Percentiles rank a stretch among this genome's conserved stretches.
These are phyloP conservation scores for Gerris lacustris DNA, from an alignment of 2,888 invertebrate species.

Conservation along the genomic window DNA sequence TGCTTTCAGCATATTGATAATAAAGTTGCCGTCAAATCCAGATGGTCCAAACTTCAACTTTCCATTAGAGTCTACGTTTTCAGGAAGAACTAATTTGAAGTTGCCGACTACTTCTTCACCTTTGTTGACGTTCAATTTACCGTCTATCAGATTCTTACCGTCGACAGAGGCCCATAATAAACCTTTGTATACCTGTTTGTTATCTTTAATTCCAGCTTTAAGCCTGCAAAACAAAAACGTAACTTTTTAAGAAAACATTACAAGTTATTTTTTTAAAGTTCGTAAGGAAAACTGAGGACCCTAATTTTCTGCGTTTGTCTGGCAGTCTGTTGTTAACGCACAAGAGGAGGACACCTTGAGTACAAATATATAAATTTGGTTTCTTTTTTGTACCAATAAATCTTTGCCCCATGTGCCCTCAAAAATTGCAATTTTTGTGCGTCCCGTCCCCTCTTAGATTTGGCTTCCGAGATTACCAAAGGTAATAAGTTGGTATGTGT, in stretches of 20 bases:
- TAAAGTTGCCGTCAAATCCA: constrained; percentile 48
- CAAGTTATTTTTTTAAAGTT: constrained; percentile 22
- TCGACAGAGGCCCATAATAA: constrained; percentile 35
- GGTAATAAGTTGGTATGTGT: no score
- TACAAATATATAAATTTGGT: no score
- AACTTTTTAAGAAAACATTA: neutral
- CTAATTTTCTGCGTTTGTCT: no score
- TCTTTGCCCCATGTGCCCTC: no score
- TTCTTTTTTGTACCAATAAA: no score
- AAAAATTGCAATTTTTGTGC: no score
- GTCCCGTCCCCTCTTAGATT: no score
- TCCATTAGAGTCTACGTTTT: constrained; percentile 49
- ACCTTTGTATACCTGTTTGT: constrained; percentile 21
- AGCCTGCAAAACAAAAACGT: constrained; percentile 16
- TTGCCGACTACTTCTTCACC: constrained; percentile 39
- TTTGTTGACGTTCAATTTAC: constrained; percentile 19
- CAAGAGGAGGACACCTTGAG: no score
- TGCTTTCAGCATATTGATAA: constrained; percentile 43
- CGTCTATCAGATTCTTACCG: constrained; percentile 24
- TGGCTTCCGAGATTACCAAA: no score
- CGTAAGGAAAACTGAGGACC: no score
- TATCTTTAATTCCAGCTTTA: constrained; percentile 20
- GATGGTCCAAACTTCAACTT: constrained; percentile 52
- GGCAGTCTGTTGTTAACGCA: no score
- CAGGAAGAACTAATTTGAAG: constrained; percentile 49